Conservation (phyloP, 2,113 vertebrate genomes). For the Pongo pygmaeus region DNA sequence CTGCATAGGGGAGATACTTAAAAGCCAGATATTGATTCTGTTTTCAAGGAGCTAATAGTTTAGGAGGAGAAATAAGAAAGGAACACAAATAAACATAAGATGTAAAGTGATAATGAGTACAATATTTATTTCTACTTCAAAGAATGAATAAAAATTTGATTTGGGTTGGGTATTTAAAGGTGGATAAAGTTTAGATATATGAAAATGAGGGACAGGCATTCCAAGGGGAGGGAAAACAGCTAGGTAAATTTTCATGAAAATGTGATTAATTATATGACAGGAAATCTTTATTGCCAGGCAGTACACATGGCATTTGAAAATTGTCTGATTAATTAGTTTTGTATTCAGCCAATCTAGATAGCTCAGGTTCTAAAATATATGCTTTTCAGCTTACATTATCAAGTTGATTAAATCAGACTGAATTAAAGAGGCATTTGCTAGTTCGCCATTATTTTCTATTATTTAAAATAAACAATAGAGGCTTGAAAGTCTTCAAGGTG, state of each 20-base stretch:
- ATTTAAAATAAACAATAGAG: not conserved
- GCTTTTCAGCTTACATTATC: not conserved
- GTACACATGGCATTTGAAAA: not conserved
- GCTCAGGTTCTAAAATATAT: not conserved
- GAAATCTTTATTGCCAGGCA: not conserved
- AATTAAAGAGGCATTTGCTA: slow-evolving; percentile 29
- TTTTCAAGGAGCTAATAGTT: not conserved
- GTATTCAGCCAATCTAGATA: not conserved
- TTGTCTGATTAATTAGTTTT: not conserved
- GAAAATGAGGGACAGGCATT: not conserved
- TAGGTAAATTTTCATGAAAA: not conserved
- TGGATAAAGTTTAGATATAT: not conserved
- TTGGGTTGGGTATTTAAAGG: not conserved
- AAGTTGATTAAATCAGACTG: not conserved
- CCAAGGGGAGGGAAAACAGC: not conserved
- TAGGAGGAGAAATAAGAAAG: not conserved
- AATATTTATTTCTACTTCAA: not conserved
- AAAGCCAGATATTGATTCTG: not conserved
- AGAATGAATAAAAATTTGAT: not conserved
- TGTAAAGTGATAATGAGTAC: not conserved
- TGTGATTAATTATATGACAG: not conserved
- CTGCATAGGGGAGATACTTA: not conserved
- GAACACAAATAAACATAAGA: not conserved
- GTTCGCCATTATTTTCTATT: not conserved
- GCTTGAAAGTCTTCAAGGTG: not conserved